These are phyloP conservation scores for Drosophila borborema DNA, from an alignment of 2,888 invertebrate species.

Conservation along the genomic window DNA sequence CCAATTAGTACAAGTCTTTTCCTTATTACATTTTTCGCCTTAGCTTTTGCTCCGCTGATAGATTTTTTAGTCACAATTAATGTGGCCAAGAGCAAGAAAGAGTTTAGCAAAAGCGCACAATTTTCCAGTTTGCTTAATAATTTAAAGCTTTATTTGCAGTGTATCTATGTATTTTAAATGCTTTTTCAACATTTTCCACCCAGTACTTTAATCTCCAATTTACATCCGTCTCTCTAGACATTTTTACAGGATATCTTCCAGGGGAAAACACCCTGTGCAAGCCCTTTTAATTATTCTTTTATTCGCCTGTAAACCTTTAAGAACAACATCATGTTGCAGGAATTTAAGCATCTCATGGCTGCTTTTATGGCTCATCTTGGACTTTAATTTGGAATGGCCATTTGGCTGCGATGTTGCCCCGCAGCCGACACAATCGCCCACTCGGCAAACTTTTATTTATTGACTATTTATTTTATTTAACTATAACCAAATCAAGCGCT, in stretches of 20 bases:
- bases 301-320: not conserved
- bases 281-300: not conserved
- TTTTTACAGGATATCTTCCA: not conserved
- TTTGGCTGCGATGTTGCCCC: conserved; percentile 34
- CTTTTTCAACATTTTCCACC: too few relatives aligned
- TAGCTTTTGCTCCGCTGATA: conserved; percentile 33
- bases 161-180: not conserved
- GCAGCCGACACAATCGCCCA: conserved; percentile 19
- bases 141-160: not conserved
- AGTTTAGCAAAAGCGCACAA: not conserved
- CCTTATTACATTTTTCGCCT: conserved; percentile 62
- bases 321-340: conserved; percentile 37
- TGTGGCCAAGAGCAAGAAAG: not conserved
- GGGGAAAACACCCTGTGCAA: too few relatives aligned
- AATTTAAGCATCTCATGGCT: conserved; percentile 14
- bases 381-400: conserved; percentile 11
- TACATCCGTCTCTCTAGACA: too few relatives aligned
- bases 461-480: conserved; percentile 75
- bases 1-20: conserved; percentile 72
- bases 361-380: conserved; percentile 29
- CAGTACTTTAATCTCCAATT: not conserved
- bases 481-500: conserved; percentile 53
- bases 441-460: conserved; percentile 58
- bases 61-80: conserved; percentile 14
- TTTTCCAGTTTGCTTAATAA: not conserved